A percentile compares a stretch with the other conserved stretches of the same genome.
These are phyloP conservation scores for Parazoanthus atlanticus DNA, from an alignment of 92 coral and sea anemone genomes.

Conservation along the genomic window DNA sequence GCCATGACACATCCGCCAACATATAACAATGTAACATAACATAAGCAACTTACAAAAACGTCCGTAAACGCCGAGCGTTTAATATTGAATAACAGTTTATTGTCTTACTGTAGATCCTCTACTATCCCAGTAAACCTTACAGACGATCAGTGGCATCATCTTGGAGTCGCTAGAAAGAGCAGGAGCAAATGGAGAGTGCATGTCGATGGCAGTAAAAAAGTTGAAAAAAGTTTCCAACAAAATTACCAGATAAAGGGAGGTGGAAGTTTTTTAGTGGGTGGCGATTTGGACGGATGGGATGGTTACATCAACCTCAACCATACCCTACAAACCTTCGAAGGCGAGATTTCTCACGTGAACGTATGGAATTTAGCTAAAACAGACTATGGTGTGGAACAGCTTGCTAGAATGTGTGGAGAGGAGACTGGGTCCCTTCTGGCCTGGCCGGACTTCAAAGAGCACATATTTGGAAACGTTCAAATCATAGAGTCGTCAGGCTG, in stretches of 20 bases:
- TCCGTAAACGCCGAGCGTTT: no score
- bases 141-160: neutral
- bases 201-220: neutral
- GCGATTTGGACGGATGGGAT: neutral
- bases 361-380: neutral
- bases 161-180: neutral
- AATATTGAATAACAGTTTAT: no score
- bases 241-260: neutral
- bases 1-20: neutral
- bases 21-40: no score
- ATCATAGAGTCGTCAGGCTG: neutral
- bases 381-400: neutral
- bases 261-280: neutral
- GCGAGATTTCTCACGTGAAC: constrained; percentile 3
- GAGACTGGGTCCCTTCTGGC: constrained; percentile 14
- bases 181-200: neutral
- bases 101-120: neutral
- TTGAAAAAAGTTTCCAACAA: neutral
- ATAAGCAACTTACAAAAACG: no score
- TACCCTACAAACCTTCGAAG: neutral
- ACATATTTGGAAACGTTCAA: neutral
- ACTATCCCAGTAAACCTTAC: neutral
- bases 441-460: neutral
- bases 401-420: neutral
- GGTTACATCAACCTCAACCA: neutral